Percentiles rank a stretch among this genome's conserved stretches.
These are phyloP conservation scores for Labeo catla DNA, from an alignment of 2,113 vertebrate species.

Conservation along the genomic window DNA sequence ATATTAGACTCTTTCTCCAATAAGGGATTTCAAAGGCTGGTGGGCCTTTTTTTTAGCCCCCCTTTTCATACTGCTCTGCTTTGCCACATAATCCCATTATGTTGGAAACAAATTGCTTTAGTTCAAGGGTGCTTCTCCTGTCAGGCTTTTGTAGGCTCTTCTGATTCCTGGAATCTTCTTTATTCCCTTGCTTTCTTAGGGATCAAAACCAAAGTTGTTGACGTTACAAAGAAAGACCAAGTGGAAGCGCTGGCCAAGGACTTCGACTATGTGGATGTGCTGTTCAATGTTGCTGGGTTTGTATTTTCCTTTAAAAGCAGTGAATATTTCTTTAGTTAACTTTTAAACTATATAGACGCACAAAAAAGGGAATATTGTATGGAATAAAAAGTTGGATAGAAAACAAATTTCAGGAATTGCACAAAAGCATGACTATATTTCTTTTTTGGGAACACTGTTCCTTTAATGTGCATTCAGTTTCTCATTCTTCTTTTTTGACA, in stretches of 20 bases:
- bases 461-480: neutral
- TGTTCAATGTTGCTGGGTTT: constrained; percentile 95
- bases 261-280: constrained; percentile 86
- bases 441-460: neutral
- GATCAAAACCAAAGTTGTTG: constrained; percentile 84
- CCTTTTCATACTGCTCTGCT: neutral
- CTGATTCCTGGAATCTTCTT: neutral
- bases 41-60: neutral
- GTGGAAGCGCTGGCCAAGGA: constrained; percentile 88
- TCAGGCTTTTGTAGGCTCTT: neutral
- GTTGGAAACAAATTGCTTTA: constrained; percentile 29
- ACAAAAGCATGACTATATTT: neutral
- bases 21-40: neutral
- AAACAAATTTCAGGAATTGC: neutral
- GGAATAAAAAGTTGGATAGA: neutral
- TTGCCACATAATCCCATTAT: constrained; percentile 6
- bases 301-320: neutral
- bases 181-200: constrained; percentile 72
- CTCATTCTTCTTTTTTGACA: neutral
- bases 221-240: constrained; percentile 92
- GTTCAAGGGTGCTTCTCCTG: constrained; percentile 22
- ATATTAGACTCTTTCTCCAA: neutral
- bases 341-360: neutral
- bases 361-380: neutral
- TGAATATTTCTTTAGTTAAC: neutral